These are phyloP conservation scores for Catocala fraxini DNA, from an alignment of 2,888 invertebrate species.

Conservation along the genomic window DNA sequence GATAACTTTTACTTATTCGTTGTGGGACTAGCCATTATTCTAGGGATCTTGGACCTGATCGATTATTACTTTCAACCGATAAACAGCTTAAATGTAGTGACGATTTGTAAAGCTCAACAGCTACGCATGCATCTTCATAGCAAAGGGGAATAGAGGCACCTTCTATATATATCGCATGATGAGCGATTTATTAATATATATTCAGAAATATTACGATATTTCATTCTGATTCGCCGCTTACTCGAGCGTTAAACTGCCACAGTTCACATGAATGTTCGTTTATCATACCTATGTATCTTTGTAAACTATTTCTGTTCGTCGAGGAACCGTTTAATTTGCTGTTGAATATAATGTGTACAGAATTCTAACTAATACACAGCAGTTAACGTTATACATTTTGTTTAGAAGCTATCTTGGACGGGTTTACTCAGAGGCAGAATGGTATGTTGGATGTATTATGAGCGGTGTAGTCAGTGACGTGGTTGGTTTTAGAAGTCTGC, in stretches of 20 bases:
- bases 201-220: not conserved
- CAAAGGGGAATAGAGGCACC: not conserved
- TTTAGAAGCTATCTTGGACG: too few relatives aligned
- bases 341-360: not conserved
- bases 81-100: too few relatives aligned
- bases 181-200: not conserved
- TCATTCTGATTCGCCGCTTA: not conserved
- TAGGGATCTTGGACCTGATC: too few relatives aligned
- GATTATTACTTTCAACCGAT: too few relatives aligned
- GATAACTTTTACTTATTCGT: too few relatives aligned
- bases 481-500: too few relatives aligned
- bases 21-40: too few relatives aligned
- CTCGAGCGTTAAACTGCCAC: not conserved
- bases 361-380: not conserved
- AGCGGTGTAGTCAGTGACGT: too few relatives aligned
- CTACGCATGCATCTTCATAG: not conserved
- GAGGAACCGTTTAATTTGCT: not conserved
- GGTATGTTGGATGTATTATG: too few relatives aligned
- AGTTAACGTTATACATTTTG: too few relatives aligned
- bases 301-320: not conserved
- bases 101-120: not conserved
- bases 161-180: not conserved
- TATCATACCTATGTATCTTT: constrained; percentile 7
- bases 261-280: not conserved
- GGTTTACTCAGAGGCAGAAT: too few relatives aligned